Percentiles rank a stretch among this genome's conserved stretches.
Conservation (phyloP, 2,113 vertebrate genomes). For the Irena cyanogastra region DNA sequence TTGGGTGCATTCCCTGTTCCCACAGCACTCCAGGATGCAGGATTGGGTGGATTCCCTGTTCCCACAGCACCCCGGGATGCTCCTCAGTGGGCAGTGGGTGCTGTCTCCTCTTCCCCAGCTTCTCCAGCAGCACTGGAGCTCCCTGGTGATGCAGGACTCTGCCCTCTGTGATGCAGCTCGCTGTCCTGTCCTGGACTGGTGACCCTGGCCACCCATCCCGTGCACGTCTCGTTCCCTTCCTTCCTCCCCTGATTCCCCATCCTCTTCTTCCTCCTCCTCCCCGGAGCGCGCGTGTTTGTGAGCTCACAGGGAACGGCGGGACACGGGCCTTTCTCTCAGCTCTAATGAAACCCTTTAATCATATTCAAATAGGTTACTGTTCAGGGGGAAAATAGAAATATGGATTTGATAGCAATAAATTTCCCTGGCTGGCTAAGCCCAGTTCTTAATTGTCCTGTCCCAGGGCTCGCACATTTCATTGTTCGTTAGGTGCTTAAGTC, state of each 20-base stretch:
- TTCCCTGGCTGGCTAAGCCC: constrained; percentile 99
- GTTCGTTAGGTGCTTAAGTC: constrained; percentile 99
- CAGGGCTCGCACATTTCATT: constrained; percentile 99
- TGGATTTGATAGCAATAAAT: constrained; percentile 99
- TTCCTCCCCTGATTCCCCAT: not conserved
- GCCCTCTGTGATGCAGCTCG: too few relatives aligned
- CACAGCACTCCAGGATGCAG: too few relatives aligned
- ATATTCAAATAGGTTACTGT: constrained; percentile 99
- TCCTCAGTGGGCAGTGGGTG: not conserved
- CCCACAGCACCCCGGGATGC: not conserved
- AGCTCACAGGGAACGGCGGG: constrained; percentile 77
- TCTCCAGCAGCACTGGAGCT: rapidly evolving
- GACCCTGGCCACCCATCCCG: not conserved
- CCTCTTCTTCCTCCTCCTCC: not conserved
- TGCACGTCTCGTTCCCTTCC: not conserved
- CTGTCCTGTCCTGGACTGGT: not conserved
- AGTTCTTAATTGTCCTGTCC: constrained; percentile 99
- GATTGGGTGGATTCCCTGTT: too few relatives aligned
- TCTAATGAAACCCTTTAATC: constrained; percentile 97
- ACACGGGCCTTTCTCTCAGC: constrained; percentile 77
- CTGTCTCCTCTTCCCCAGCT: not conserved
- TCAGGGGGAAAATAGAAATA: constrained; percentile 99
- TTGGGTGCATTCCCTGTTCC: too few relatives aligned
- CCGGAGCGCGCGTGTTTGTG: constrained; percentile 71
- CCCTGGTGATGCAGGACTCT: not conserved